A percentile compares a stretch with the other conserved stretches of the same genome.
phyloP scores from a whole-genome alignment of 2,888 invertebrate species.

The Horisme vitalbata region DNA sequence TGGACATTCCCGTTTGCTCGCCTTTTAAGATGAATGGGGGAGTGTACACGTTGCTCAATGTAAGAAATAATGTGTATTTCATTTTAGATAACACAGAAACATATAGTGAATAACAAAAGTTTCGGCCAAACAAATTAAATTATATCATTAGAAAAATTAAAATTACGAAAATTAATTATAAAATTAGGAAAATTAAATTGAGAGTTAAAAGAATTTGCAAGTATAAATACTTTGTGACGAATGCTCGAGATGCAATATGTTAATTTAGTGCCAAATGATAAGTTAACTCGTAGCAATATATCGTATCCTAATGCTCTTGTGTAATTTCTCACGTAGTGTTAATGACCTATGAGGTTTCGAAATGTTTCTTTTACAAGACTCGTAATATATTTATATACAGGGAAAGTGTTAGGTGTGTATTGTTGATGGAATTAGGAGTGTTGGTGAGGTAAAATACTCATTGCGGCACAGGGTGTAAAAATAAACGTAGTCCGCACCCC shows the following conservation, averaged over 20 bases:
- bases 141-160: conserved; percentile 63
- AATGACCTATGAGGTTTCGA: conserved; percentile 79
- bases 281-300: conserved; percentile 82
- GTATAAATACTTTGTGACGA: conserved; percentile 70
- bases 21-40: conserved; percentile 44
- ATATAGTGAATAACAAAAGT: conserved; percentile 52
- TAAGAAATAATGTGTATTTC: conserved; percentile 56
- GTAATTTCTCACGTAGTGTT: conserved; percentile 80
- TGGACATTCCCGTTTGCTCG: conserved; percentile 52
- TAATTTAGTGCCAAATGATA: conserved; percentile 83
- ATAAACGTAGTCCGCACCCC: conserved; percentile 47
- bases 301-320: conserved; percentile 79
- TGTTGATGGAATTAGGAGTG: conserved; percentile 76
- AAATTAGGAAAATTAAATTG: conserved; percentile 62
- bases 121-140: conserved; percentile 63
- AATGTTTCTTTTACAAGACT: conserved; percentile 82
- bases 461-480: conserved; percentile 72
- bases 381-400: conserved; percentile 80
- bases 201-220: conserved; percentile 66
- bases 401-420: conserved; percentile 80
- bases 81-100: conserved; percentile 52
- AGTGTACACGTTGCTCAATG: conserved; percentile 72
- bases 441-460: conserved; percentile 81
- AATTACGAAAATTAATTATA: conserved; percentile 61
- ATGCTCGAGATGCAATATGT: conserved; percentile 82